Evolutionary conservation across 2,888 invertebrate genomes (phyloP).

Genomic region (Epicampocera succincta): DNA sequence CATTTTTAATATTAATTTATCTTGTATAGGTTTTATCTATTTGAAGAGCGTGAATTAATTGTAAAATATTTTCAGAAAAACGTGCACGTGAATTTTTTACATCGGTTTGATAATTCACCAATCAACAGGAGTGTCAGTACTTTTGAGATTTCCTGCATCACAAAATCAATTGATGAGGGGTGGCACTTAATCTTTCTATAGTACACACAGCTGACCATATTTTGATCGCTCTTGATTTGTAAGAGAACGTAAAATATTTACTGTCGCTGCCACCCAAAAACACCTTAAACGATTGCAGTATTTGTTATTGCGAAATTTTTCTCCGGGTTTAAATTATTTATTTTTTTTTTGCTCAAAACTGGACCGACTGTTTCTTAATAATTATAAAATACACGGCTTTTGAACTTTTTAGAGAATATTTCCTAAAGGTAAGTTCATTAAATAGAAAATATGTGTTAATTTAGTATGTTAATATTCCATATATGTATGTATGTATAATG

Average conservation of each 20-base stretch:
- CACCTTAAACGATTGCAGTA: slow-evolving; percentile 39
- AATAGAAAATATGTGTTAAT: no score
- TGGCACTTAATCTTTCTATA: slow-evolving; percentile 17
- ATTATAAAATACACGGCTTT: no score
- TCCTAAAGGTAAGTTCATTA: no score
- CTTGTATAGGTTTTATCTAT: not conserved
- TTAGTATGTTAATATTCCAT: no score
- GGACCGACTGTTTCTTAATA: no score
- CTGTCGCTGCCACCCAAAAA: slow-evolving; percentile 43
- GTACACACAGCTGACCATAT: slow-evolving; percentile 12
- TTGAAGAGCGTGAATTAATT: slow-evolving; percentile 2
- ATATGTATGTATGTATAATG: no score
- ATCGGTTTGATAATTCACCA: slow-evolving; percentile 10
- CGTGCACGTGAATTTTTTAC: slow-evolving; percentile 22
- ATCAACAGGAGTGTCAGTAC: not conserved
- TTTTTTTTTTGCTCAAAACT: not conserved
- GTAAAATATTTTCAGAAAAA: slow-evolving; percentile 50
- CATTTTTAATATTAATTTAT: not conserved
- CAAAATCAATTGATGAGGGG: slow-evolving; percentile 60
- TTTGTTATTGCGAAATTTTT: slow-evolving; percentile 14
- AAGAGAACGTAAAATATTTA: slow-evolving; percentile 24
- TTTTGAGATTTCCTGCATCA: slow-evolving; percentile 10
- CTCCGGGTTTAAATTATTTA: not conserved
- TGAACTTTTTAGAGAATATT: no score
- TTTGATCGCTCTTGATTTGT: slow-evolving; percentile 16